Percentiles rank a stretch among this genome's conserved stretches.
Evolutionary conservation across 2,113 vertebrate genomes (phyloP).

Genomic region (Panthera tigris): DNA sequence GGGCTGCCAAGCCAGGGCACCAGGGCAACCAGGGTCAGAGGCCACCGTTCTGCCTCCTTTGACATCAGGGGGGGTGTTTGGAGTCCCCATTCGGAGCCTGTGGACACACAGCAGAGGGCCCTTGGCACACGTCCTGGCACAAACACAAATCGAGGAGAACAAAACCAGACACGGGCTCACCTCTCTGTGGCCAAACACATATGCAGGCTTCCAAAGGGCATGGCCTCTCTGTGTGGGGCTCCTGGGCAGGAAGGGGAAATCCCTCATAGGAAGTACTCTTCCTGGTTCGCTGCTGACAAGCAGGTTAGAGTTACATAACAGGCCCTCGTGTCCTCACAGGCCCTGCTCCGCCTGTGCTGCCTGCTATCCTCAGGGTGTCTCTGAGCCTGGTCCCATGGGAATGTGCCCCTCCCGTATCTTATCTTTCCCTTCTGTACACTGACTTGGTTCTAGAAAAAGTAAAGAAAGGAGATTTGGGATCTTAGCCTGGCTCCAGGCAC

Average conservation of each 20-base stretch:
- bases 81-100: neutral
- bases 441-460: neutral
- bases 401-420: no score
- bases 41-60: neutral
- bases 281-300: neutral
- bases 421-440: neutral
- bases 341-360: neutral
- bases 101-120: neutral
- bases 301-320: neutral
- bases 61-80: neutral
- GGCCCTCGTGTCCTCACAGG: neutral
- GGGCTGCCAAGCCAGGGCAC: neutral
- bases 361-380: neutral
- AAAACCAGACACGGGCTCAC: neutral
- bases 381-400: accelerated
- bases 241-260: constrained; percentile 32
- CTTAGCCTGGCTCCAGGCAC: neutral
- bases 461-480: neutral
- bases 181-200: neutral
- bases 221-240: neutral
- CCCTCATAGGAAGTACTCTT: neutral
- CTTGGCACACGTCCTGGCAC: neutral
- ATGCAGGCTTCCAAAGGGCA: neutral
- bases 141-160: neutral
- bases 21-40: neutral